Evolutionary conservation across 2,113 vertebrate genomes (phyloP).

Genomic region (Acrocephalus arundinaceus): DNA sequence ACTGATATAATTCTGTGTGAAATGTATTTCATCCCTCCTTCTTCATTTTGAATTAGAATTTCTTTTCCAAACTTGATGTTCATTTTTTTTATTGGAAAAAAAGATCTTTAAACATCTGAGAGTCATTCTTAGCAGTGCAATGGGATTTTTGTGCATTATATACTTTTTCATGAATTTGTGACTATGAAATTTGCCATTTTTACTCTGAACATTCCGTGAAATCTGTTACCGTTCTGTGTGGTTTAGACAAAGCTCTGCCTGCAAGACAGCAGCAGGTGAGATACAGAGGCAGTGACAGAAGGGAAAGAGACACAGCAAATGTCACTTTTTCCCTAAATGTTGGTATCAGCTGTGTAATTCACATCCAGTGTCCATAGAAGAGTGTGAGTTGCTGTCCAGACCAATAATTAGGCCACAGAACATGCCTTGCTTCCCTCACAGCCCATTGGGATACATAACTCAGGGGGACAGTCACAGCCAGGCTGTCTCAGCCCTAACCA

Average conservation of each 20-base stretch:
- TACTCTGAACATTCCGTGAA: constrained; percentile 28
- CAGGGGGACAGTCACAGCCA: neutral
- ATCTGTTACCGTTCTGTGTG: constrained; percentile 6
- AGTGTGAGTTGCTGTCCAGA: neutral
- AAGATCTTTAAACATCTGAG: constrained; percentile 35
- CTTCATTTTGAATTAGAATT: constrained; percentile 50
- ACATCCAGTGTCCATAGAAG: fast-evolving
- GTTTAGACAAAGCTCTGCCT: constrained; percentile 21
- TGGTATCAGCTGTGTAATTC: neutral
- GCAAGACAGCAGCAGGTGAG: constrained; percentile 4
- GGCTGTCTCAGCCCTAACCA: neutral
- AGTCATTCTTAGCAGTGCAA: constrained; percentile 16
- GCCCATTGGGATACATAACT: neutral
- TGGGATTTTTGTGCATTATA: constrained; percentile 46
- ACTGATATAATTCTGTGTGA: neutral
- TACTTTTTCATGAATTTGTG: constrained; percentile 40
- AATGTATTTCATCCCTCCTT: constrained; percentile 50
- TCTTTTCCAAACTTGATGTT: constrained; percentile 21
- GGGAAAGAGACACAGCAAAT: neutral
- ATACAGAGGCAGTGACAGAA: neutral
- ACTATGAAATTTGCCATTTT: constrained; percentile 57
- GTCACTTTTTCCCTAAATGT: neutral
- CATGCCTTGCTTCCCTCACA: neutral
- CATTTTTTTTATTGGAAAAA: constrained; percentile 45
- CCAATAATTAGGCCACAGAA: neutral